Percentiles rank a stretch among this genome's conserved stretches.
These are phyloP conservation scores for Trematocara variabile DNA, from an alignment of 2,113 vertebrate genomes.

Conservation along the genomic window DNA sequence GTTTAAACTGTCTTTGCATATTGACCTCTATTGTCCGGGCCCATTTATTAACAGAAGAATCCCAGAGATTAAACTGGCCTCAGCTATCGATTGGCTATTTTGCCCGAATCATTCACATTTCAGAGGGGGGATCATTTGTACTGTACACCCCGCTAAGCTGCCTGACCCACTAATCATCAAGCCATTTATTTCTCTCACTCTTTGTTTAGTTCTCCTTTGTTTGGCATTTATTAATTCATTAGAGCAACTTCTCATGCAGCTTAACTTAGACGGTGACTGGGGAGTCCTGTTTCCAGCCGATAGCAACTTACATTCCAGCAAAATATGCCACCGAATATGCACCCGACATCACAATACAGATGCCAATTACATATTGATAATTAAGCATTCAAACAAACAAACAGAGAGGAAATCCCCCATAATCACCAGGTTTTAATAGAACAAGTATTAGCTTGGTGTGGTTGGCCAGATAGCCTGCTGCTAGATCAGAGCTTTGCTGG, in stretches of 20 bases:
- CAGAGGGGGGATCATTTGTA: constrained; percentile 58
- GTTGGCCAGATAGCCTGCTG: constrained; percentile 56
- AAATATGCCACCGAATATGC: constrained; percentile 41
- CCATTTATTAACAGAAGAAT: constrained; percentile 63
- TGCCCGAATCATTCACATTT: constrained; percentile 62
- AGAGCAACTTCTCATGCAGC: constrained; percentile 59
- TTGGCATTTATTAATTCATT: constrained; percentile 68
- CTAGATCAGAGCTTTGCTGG: constrained; percentile 49
- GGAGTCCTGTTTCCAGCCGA: constrained; percentile 60
- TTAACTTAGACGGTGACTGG: constrained; percentile 57
- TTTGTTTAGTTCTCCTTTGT: constrained; percentile 67
- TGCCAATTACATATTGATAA: constrained; percentile 69
- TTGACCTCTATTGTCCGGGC: constrained; percentile 50
- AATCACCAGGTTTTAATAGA: constrained; percentile 69
- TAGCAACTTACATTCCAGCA: constrained; percentile 36
- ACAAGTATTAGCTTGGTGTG: constrained; percentile 64
- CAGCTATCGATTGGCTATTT: constrained; percentile 61
- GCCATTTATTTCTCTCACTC: constrained; percentile 54
- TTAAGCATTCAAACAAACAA: constrained; percentile 70
- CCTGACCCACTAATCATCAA: constrained; percentile 63
- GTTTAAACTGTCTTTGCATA: constrained; percentile 62
- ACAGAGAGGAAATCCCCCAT: constrained; percentile 62
- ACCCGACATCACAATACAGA: constrained; percentile 47
- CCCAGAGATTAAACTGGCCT: constrained; percentile 67
- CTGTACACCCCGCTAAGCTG: constrained; percentile 61